These are phyloP conservation scores for Tachysurus vachellii DNA, from an alignment of 2,113 vertebrate species.

Conservation along the genomic window DNA sequence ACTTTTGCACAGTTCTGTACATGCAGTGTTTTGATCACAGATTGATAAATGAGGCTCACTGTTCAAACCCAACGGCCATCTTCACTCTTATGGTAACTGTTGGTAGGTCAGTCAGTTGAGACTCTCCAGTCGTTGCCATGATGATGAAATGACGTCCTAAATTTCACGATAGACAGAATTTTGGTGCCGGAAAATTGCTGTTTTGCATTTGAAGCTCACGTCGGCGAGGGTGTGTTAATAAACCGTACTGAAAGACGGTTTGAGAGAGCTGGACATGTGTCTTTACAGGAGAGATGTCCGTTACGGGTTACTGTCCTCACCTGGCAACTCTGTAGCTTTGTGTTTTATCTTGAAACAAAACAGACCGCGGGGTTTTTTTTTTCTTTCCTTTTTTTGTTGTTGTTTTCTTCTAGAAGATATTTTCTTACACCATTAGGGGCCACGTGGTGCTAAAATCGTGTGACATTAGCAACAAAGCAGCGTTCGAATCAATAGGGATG, in stretches of 20 bases:
- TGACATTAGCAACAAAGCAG: conserved; percentile 16
- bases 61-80: background rate
- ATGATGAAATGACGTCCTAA: background rate
- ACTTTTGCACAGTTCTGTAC: background rate
- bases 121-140: background rate
- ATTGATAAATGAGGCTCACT: background rate
- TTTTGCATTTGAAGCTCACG: background rate
- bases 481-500: background rate
- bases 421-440: background rate
- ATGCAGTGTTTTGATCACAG: background rate
- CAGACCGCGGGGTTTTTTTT: background rate
- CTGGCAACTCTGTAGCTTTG: background rate
- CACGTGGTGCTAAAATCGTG: background rate
- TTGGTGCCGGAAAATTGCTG: background rate
- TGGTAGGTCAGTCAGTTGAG: background rate
- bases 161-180: background rate
- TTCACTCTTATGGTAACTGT: background rate
- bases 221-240: background rate
- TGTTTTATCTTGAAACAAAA: background rate
- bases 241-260: background rate
- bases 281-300: background rate
- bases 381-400: background rate
- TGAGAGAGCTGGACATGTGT: background rate
- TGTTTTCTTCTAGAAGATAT: background rate
- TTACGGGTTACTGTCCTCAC: background rate